phyloP scores from a whole-genome alignment of 2,113 vertebrate species.

The Micromys minutus region DNA sequence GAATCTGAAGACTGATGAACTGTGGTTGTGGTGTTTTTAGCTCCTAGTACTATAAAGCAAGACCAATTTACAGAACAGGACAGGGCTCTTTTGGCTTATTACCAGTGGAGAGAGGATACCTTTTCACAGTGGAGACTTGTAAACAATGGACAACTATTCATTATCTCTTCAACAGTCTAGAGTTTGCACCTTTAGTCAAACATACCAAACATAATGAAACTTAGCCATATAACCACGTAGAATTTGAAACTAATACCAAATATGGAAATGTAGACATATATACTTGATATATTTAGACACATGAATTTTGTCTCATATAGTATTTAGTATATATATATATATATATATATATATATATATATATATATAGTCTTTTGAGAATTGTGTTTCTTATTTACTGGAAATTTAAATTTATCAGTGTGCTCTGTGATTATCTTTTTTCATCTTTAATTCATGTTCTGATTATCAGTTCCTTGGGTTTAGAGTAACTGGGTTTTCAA shows the following conservation, averaged over 20 bases:
- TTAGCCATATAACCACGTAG: not conserved
- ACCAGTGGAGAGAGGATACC: not conserved
- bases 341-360: no score
- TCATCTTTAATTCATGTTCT: not conserved
- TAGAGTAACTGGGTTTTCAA: not conserved
- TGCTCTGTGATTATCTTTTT: not conserved
- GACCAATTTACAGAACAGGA: not conserved
- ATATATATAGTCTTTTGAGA: not conserved
- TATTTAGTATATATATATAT: not conserved
- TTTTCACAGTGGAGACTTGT: not conserved
- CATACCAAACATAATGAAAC: not conserved
- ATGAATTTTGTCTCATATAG: not conserved
- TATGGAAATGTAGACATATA: not conserved
- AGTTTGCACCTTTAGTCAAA: not conserved
- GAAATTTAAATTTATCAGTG: not conserved
- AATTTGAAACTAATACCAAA: slow-evolving; percentile 14
- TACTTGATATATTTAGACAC: not conserved
- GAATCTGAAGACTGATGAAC: slow-evolving; percentile 13
- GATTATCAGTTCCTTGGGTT: not conserved
- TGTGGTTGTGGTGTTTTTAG: not conserved
- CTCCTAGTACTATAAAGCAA: not conserved
- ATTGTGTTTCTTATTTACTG: not conserved
- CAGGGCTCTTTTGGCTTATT: not conserved
- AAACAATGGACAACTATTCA: not conserved
- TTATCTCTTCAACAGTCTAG: not conserved